Percentiles rank a stretch among this genome's conserved stretches.
Conservation (phyloP, 1,140 invertebrate species). For the Drosophila miranda region DNA sequence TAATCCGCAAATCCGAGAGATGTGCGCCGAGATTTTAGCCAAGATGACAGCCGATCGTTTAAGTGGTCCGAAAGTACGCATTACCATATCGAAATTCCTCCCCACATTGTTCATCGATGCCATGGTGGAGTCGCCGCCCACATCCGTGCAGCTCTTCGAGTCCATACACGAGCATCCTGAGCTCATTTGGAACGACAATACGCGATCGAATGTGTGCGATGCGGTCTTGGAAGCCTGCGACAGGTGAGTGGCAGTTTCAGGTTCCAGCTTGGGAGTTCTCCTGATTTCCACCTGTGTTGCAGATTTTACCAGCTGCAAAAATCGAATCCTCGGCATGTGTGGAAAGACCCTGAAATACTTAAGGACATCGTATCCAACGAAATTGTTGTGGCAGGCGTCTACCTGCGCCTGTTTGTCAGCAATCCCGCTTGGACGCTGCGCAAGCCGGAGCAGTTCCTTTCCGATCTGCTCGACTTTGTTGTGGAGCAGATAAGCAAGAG, state of each 20-base stretch:
- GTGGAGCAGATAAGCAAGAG: slow-evolving; percentile 84
- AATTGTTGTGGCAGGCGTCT: slow-evolving; percentile 97
- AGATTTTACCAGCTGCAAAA: slow-evolving; percentile 78
- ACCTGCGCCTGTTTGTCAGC: slow-evolving; percentile 95
- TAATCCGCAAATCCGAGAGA: slow-evolving; percentile 90
- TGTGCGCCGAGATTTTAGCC: slow-evolving; percentile 94
- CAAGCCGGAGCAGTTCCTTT: slow-evolving; percentile 94
- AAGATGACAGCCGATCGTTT: slow-evolving; percentile 98
- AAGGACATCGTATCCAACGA: slow-evolving; percentile 87
- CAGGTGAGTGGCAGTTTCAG: slow-evolving; percentile 84
- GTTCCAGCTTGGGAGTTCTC: not conserved
- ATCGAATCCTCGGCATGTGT: slow-evolving; percentile 63
- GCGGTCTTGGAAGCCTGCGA: slow-evolving; percentile 87
- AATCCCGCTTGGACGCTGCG: slow-evolving; percentile 98
- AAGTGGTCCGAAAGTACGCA: slow-evolving; percentile 92
- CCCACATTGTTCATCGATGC: slow-evolving; percentile 95
- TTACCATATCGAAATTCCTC: slow-evolving; percentile 87
- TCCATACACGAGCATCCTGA: slow-evolving; percentile 98
- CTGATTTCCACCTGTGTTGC: not conserved
- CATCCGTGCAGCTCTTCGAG: slow-evolving; percentile 96
- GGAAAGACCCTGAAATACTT: slow-evolving; percentile 81
- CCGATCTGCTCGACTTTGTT: slow-evolving; percentile 93
- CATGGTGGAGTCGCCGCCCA: slow-evolving; percentile 92
- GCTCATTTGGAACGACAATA: slow-evolving; percentile 98
- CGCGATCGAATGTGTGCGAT: slow-evolving; percentile 85